Percentiles rank a stretch among this genome's conserved stretches.
phyloP scores from a whole-genome alignment of 1,140 invertebrate species.

The Macrobrachium nipponense region DNA sequence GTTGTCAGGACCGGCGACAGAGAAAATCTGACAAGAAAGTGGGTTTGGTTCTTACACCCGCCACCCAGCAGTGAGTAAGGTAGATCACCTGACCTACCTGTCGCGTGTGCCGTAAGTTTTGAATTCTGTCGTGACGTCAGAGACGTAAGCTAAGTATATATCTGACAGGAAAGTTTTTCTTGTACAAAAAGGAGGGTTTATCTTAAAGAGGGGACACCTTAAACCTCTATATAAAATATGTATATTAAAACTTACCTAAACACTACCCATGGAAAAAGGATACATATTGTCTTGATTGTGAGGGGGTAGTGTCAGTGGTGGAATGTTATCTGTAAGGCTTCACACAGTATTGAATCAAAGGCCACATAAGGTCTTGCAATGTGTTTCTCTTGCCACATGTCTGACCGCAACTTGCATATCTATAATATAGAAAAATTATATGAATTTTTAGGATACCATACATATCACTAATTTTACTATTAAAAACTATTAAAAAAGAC shows the following conservation, averaged over 20 bases:
- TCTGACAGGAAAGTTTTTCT: too few relatives aligned
- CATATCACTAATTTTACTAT: background rate
- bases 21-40: too few relatives aligned
- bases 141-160: too few relatives aligned
- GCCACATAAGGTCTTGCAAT: conserved; percentile 94
- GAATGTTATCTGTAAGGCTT: conserved; percentile 95
- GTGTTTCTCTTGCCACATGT: conserved; percentile 98
- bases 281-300: conserved; percentile 91
- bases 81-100: too few relatives aligned
- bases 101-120: too few relatives aligned
- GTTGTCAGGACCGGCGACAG: too few relatives aligned
- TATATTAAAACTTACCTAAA: conserved; percentile 71
- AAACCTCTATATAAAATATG: too few relatives aligned
- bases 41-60: too few relatives aligned
- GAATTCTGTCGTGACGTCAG: too few relatives aligned
- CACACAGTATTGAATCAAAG: conserved; percentile 94
- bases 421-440: background rate
- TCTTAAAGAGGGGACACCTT: too few relatives aligned
- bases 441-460: background rate
- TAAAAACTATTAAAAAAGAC: background rate
- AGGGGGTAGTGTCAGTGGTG: conserved; percentile 86
- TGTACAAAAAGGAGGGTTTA: too few relatives aligned
- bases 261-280: conserved; percentile 90
- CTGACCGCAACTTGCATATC: conserved; percentile 88
- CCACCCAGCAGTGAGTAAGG: too few relatives aligned